phyloP scores from a whole-genome alignment of 2,113 vertebrate species.

The Thalassoma bifasciatum region DNA sequence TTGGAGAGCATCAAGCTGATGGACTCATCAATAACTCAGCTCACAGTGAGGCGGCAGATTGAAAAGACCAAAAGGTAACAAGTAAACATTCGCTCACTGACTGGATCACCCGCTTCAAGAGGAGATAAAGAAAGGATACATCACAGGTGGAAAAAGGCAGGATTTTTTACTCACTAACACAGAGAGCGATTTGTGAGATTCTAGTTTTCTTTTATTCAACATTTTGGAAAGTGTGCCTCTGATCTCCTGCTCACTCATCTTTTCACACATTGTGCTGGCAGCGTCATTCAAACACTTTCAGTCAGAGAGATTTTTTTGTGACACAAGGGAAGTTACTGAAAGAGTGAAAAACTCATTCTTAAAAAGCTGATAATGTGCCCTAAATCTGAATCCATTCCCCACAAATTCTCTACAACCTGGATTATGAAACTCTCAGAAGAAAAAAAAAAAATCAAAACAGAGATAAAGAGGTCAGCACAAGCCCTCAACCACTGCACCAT shows the following conservation, averaged over 20 bases:
- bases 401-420: no score
- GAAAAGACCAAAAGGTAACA: conserved; percentile 50
- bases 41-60: conserved; percentile 24
- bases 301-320: conserved; percentile 4
- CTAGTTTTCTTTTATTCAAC: background rate
- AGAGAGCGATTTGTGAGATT: background rate
- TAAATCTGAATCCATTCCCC: background rate
- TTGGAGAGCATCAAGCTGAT: conserved; percentile 47
- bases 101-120: background rate
- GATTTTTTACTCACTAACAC: background rate
- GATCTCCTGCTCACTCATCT: background rate
- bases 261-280: conserved; percentile 20
- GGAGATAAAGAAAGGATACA: background rate
- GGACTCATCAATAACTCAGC: conserved; percentile 57
- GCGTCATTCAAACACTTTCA: conserved; percentile 9
- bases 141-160: background rate
- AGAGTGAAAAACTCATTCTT: background rate
- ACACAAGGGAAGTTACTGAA: background rate
- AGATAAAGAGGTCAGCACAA: background rate
- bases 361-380: background rate
- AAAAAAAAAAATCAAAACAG: background rate
- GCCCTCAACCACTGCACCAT: background rate
- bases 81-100: background rate
- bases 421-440: no score
- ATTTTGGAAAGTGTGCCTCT: conserved; percentile 2